These are phyloP conservation scores for Pelobates fuscus DNA, from an alignment of 2,113 vertebrate genomes.

Conservation along the genomic window DNA sequence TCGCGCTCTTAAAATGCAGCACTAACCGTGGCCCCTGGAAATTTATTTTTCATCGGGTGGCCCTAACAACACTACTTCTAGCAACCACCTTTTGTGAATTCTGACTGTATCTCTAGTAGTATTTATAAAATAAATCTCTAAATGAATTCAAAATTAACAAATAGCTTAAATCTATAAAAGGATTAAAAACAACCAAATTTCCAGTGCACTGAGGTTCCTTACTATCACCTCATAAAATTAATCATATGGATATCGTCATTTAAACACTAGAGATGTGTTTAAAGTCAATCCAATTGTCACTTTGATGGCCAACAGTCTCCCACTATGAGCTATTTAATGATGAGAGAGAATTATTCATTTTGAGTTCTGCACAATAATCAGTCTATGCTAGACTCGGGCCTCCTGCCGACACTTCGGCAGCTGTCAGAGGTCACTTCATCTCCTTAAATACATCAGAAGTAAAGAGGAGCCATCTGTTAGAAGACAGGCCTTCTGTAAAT, in stretches of 20 bases:
- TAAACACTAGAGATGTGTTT: background rate
- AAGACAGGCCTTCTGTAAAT: conserved; percentile 49
- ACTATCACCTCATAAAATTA: too few species aligned
- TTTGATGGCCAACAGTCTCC: background rate
- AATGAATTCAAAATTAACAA: too few species aligned
- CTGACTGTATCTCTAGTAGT: too few species aligned
- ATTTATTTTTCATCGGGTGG: too few species aligned
- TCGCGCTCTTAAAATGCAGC: too few species aligned
- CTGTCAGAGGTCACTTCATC: conserved; percentile 43
- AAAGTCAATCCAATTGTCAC: background rate
- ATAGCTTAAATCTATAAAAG: too few species aligned
- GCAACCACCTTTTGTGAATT: too few species aligned
- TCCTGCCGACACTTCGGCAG: conserved; percentile 30
- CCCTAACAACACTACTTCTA: too few species aligned
- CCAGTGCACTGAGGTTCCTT: too few species aligned
- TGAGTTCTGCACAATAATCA: conserved; percentile 20
- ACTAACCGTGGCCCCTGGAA: too few species aligned
- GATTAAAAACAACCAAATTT: too few species aligned
- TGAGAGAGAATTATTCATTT: background rate
- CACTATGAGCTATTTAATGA: conserved; percentile 18
- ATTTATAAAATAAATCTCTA: too few species aligned
- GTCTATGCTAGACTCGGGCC: background rate
- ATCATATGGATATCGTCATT: background rate
- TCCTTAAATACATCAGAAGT: conserved; percentile 22
- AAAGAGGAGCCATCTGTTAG: conserved; percentile 52